Evolutionary conservation across 2,888 invertebrate genomes (phyloP), one percentile per base, ranked within the genome.

Genomic region (Calliopum simillimum): DNA sequence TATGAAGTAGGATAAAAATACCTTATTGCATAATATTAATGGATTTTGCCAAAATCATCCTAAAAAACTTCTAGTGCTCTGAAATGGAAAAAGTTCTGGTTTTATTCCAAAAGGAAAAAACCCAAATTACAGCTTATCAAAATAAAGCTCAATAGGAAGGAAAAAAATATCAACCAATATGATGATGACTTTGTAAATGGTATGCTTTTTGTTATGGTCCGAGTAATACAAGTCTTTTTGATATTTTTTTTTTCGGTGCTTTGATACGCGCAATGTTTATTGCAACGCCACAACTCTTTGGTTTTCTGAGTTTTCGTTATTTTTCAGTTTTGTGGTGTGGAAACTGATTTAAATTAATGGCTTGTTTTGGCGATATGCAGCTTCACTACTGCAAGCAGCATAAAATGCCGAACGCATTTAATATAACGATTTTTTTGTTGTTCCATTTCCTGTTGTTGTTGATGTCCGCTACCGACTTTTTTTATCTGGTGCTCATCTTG

Each of bases 331-430:
- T 67, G 67, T 46, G 67, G 59, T 19, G 67, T 67, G 59, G 67
- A 67, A 67, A 67, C 67, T 67, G 67, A 67, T 67, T 67, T 67
- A 67, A 67, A 67, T 67, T 67, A 67, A 67, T 67, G 67, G 59
- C 67, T 67, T 67, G 67, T 67, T 67, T 67, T 25, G 41, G 41
- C 67, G 55, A 65, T 56, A n/a, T n/a, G n/a, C n/a, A 13, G 67
- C 49, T 41, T 59, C 44, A 41, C 21, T 21, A 33, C 59, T n/a
- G 58, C 49, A 46, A 33, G 58, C 67, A 33, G 58, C 67, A 47
- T 46, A 33, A 49, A 58, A 41, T 59, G 23, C 58, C 59, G 67
- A 67, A 67, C 25, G 58, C 67, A 67, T 67, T 59, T 59, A 67
- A 49, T 58, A 61, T 23, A 49, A 8, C 33, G 33, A 6, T 33